A percentile compares a stretch with the other conserved stretches of the same genome.
These are phyloP conservation scores for Anguilla pacifica DNA, from an alignment of 2,797 vertebrate genomes.

Conservation along the genomic window DNA sequence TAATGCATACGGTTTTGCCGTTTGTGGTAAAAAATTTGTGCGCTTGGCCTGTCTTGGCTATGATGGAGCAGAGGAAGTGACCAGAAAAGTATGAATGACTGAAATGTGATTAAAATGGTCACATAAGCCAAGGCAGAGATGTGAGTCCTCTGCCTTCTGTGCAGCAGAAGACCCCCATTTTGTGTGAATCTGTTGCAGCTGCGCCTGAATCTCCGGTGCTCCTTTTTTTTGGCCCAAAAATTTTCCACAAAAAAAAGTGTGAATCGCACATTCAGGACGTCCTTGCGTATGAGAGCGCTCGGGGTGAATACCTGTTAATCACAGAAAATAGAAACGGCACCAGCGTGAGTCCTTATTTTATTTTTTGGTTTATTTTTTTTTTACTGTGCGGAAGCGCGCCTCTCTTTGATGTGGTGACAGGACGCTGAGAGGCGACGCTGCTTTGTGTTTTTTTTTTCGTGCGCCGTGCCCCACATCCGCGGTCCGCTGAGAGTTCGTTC, in stretches of 20 bases:
- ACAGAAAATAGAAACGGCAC: neutral
- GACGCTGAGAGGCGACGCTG: neutral
- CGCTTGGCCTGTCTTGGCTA: neutral
- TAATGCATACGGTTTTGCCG: neutral
- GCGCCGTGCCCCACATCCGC: neutral
- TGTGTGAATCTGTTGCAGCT: neutral
- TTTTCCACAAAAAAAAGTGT: neutral
- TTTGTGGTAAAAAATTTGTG: neutral
- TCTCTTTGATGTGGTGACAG: neutral
- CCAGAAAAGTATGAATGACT: neutral
- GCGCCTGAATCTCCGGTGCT: neutral
- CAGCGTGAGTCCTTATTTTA: neutral
- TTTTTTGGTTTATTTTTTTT: neutral
- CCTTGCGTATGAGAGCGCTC: neutral
- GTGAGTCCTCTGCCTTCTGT: neutral
- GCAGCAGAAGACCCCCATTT: neutral
- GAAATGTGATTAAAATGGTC: neutral
- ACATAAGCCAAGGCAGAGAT: neutral
- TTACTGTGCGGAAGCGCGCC: neutral
- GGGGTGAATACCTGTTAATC: neutral
- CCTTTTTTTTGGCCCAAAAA: neutral
- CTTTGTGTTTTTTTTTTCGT: neutral
- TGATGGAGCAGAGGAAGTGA: neutral
- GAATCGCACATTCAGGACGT: neutral
- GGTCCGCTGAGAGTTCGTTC: neutral